phyloP scores from a whole-genome alignment of 2,888 invertebrate species.

The Platycheirus rosarum region DNA sequence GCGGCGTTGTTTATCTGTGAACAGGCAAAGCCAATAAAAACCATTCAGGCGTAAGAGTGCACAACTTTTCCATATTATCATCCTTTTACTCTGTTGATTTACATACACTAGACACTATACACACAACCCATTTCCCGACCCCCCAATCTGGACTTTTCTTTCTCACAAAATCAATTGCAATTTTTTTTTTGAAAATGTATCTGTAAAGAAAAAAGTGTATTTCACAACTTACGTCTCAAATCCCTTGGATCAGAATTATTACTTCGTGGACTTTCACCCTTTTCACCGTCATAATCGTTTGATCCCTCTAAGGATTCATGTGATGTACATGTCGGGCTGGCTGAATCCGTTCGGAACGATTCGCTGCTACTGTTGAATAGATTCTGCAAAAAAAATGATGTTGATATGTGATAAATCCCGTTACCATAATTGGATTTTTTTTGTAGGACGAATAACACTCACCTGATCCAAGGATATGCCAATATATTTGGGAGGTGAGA shows the following conservation, averaged over 20 bases:
- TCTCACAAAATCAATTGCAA: conserved; percentile 61
- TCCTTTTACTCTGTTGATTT: conserved; percentile 61
- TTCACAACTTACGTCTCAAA: conserved; percentile 84
- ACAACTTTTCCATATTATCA: conserved; percentile 56
- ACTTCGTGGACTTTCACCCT: conserved; percentile 83
- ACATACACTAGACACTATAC: conserved; percentile 43
- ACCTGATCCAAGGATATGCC: conserved; percentile 83
- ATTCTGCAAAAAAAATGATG: conserved; percentile 77
- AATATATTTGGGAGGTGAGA: conserved; percentile 87
- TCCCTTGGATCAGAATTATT: conserved; percentile 83
- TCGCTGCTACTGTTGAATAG: conserved; percentile 82
- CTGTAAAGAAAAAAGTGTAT: conserved; percentile 37
- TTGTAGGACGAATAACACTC: conserved; percentile 72
- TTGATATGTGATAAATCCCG: conserved; percentile 69
- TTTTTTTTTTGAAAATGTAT: conserved; percentile 43
- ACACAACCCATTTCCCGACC: conserved; percentile 12
- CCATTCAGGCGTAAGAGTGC: conserved; percentile 72
- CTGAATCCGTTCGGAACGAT: conserved; percentile 85
- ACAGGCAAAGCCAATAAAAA: conserved; percentile 71
- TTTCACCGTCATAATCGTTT: conserved; percentile 85
- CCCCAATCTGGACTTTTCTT: too few relatives aligned
- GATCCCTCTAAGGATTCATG: conserved; percentile 85
- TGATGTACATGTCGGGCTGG: conserved; percentile 86
- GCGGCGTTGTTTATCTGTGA: conserved; percentile 64
- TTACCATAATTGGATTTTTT: conserved; percentile 74